Percentiles rank a stretch among this genome's conserved stretches.
phyloP scores from a whole-genome alignment of 2,797 vertebrate genomes.

The Myotis myotis region DNA sequence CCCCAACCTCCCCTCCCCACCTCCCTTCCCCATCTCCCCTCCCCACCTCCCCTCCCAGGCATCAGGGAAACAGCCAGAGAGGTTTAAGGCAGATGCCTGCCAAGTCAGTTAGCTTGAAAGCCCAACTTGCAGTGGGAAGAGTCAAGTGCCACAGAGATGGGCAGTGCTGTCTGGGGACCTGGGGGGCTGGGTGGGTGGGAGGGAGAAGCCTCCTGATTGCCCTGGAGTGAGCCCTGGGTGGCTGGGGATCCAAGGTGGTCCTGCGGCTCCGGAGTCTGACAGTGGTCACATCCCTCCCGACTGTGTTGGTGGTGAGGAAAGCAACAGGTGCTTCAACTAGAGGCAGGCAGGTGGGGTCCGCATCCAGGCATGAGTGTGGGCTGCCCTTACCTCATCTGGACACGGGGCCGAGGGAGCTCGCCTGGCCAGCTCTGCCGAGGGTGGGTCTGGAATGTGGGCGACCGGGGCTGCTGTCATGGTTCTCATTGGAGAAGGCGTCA shows the following conservation, averaged over 20 bases:
- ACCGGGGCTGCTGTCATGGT: rapidly evolving
- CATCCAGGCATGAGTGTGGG: neutral
- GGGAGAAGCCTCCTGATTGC: neutral
- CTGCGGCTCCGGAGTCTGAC: neutral
- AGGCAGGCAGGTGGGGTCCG: neutral
- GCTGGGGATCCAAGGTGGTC: neutral
- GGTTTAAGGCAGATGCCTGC: neutral
- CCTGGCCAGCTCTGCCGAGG: too few relatives aligned
- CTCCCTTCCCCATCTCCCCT: neutral
- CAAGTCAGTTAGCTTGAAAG: neutral
- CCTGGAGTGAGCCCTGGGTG: neutral
- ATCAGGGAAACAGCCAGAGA: neutral
- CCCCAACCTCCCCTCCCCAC: neutral
- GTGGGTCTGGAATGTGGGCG: rapidly evolving
- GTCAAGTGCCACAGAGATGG: neutral
- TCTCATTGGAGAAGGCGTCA: neutral
- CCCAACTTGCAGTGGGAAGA: neutral
- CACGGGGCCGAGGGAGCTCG: neutral
- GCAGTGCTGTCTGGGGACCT: too few relatives aligned
- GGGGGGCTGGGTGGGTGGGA: neutral
- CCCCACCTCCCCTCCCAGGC: neutral
- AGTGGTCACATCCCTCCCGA: rapidly evolving
- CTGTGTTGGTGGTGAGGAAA: neutral
- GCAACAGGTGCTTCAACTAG: neutral
- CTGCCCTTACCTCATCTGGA: neutral